Percentiles rank a stretch among this genome's conserved stretches.
Evolutionary conservation across 1,140 invertebrate species (phyloP).

Genomic region (Drosophila littoralis): DNA sequence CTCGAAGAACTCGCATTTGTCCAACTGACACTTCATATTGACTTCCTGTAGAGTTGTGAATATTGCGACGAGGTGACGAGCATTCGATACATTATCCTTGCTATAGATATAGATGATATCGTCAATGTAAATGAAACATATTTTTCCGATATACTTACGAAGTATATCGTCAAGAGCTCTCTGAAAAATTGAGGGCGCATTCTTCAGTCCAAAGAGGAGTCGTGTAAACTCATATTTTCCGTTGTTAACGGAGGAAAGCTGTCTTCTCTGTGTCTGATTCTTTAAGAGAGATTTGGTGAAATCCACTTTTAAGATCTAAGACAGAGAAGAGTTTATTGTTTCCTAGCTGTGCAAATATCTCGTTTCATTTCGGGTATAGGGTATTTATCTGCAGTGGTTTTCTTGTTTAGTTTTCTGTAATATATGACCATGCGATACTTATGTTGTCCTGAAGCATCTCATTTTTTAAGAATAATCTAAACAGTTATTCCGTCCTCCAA

Average conservation of each 20-base stretch:
- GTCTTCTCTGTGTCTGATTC: conserved; percentile 2
- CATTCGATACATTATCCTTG: no score
- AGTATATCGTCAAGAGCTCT: no score
- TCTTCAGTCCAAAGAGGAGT: neutral
- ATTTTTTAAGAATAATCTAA: no score
- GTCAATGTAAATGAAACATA: no score
- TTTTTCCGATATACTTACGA: no score
- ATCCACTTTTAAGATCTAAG: neutral
- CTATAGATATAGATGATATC: no score
- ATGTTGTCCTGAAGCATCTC: conserved; percentile 14
- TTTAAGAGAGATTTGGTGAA: neutral
- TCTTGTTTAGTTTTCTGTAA: conserved; percentile 37
- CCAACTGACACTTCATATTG: no score
- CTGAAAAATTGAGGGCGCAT: no score
- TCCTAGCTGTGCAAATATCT: conserved; percentile 10
- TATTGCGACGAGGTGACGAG: no score
- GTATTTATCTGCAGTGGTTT: conserved; percentile 31
- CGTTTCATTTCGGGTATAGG: conserved; percentile 16
- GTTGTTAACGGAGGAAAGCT: neutral
- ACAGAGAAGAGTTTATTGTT: conserved; percentile 17
- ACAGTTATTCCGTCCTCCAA: conserved; percentile 34
- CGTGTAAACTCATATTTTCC: conserved; percentile 10
- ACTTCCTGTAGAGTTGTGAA: no score
- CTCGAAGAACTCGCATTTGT: no score
- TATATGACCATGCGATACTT: conserved; percentile 76